phyloP scores from a whole-genome alignment of 2,113 vertebrate species.

The Uria lomvia region DNA sequence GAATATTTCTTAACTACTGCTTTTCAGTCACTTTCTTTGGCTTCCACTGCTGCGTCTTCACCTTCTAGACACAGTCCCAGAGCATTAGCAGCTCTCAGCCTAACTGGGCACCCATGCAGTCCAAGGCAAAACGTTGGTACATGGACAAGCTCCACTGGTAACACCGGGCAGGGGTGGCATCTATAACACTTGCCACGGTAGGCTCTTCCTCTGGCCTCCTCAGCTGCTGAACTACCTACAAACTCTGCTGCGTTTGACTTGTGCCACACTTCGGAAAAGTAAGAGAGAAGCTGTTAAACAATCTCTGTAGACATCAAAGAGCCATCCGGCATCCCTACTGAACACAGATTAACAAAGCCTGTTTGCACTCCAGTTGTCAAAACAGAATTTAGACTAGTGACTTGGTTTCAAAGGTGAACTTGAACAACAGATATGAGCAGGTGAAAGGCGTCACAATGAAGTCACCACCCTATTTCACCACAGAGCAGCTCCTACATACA shows the following conservation, averaged over 20 bases:
- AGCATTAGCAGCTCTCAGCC: not conserved
- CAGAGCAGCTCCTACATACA: not conserved
- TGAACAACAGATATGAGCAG: not conserved
- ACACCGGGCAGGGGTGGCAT: not conserved
- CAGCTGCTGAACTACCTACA: not conserved
- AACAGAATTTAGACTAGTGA: not conserved
- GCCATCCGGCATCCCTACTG: not conserved
- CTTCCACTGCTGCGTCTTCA: not conserved
- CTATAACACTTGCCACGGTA: not conserved
- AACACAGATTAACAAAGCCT: not conserved
- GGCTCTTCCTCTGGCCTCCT: not conserved
- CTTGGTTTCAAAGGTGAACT: constrained; percentile 42
- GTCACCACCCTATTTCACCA: not conserved
- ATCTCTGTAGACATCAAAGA: not conserved
- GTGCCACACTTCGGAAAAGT: not conserved
- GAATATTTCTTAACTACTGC: not conserved
- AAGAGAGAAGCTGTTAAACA: not conserved
- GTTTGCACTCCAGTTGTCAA: constrained; percentile 3
- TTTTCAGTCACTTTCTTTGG: not conserved
- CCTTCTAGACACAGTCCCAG: not conserved
- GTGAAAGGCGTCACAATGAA: not conserved
- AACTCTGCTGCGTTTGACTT: not conserved
- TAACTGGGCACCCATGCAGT: not conserved
- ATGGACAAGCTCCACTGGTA: not conserved
- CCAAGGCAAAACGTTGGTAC: not conserved